Base-by-base conservation (phyloP, 2,888 invertebrate genomes). In the Drosophila siamana region DNA sequence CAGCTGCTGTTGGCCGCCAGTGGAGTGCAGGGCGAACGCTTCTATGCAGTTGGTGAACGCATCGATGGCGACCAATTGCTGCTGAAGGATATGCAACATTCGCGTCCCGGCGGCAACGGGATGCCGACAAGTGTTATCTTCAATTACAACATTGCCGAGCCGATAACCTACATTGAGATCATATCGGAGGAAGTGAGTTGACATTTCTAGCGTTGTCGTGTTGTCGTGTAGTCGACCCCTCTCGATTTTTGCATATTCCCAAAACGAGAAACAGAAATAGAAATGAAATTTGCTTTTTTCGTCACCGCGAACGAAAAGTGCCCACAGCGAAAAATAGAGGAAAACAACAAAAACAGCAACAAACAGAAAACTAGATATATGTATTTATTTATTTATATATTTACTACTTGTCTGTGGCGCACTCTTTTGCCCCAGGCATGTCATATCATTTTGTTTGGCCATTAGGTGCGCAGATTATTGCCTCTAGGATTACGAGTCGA, bases 91-190 rank as follows among this genome's bases (percentile, higher is more conserved):
- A 67, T 89, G 41, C 71, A 81, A 16, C 80, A 85, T 63, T 86
- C 89, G 41, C 89, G 87, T 43, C 81, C 85, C 1, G 75, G 75
- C 33, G 69, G 74, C 24, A 30, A 48, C 16, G 80, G 69, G 9
- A 69, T 86, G 28, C 78, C 82, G 48, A 81, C 88, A 5, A 84
- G 74, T 11, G 89, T 91, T 46, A 61, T 67, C 16, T 91, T 91
- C 65, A 85, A 86, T 19, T 90, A 90, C 52, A 83, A 86, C 19
- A 75, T 90, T 28, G 73, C 55, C 11, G 84, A 89, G 54, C 86
- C 91, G 22, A 89, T 91, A 38, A 90, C 91, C 33, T 90, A 82
- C 48, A 83, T 91, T 24, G 86, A 90, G 73, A 86, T 91, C 19
- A 24, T 74, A 15, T 88, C 91, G 2, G 86, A 91, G 38, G 86